Base-by-base conservation (phyloP, 2,888 invertebrate species). In the Polietes domitor region DNA sequence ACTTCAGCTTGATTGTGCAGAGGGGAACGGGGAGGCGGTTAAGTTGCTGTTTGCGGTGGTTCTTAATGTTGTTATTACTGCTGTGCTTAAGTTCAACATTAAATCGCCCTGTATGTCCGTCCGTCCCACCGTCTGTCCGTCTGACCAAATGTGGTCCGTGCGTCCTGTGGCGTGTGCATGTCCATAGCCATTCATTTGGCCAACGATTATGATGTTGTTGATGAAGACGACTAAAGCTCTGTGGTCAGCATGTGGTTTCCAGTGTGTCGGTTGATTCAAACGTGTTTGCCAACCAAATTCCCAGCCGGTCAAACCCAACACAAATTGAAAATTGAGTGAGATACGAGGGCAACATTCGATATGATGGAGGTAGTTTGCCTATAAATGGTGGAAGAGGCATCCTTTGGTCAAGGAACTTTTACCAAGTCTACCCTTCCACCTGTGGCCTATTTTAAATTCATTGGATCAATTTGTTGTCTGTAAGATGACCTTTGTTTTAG, bases 221-320 rank as follows among this genome's bases (percentile, higher is more conserved):
- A 79, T 50, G 58, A 68, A 75, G 70, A 79, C 47, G 68, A 61
- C 68, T 83, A 61, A 68, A 61, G 72, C 28, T 58, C 37, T 58
- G 75, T 76, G 72, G 70, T 71, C 24, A 58, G n/a, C 76, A 65
- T 61, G 76, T 50, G 68, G 50, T 76, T 72, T 63, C 28, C 63
- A 71, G 32, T 17, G 1, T 32, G 55, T 76, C 21, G 70, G 41
- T 21, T 68, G 50, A 41, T 55, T 74, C 61, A 74, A 74, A 74
- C 80, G 71, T 55, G 63, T 43, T 65, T 47, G 65, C n/a, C 15
- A 32, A 24, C 68, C 68, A 68, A 68, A 68, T 41, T 68, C 21
- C n/a, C 61, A n/a, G 24, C 24, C 68, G 24, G 43, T 19, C 65
- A 41, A 41, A 21, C 32, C 21, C 41, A 21, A 43, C 24, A 68